These are phyloP conservation scores for Caenorhabditis macrosperma DNA, from an alignment of 2,888 invertebrate genomes.

Conservation along the genomic window DNA sequence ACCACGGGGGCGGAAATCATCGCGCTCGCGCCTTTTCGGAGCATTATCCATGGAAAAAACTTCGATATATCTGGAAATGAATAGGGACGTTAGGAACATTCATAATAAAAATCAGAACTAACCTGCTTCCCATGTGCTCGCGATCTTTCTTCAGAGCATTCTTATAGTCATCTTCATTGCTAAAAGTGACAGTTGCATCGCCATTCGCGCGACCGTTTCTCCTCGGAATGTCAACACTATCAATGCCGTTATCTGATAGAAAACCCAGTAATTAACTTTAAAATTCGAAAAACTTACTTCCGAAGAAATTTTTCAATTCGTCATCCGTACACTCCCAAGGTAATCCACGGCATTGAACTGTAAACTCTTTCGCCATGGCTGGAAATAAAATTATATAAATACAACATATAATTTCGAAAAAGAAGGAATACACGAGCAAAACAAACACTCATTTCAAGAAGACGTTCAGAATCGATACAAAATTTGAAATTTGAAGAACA, in stretches of 20 bases:
- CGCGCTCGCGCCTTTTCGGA: slow-evolving; percentile 38
- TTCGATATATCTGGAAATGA: slow-evolving; percentile 61
- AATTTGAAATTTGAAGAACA: background rate
- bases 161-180: slow-evolving; percentile 55
- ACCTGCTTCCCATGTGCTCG: slow-evolving; percentile 57
- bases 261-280: background rate
- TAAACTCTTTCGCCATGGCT: slow-evolving; percentile 32
- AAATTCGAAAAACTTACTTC: slow-evolving; percentile 34
- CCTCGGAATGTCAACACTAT: slow-evolving; percentile 54
- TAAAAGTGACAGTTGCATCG: slow-evolving; percentile 58
- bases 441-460: background rate
- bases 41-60: slow-evolving; percentile 53
- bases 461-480: background rate
- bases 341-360: slow-evolving; percentile 59
- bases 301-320: slow-evolving; percentile 61
- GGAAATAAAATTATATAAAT: background rate
- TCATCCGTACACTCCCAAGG: slow-evolving; percentile 61
- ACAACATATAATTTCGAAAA: slow-evolving; percentile 1
- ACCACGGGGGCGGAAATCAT: slow-evolving; percentile 29
- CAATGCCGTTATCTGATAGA: slow-evolving; percentile 57
- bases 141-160: slow-evolving; percentile 64
- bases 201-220: slow-evolving; percentile 61
- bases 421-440: background rate
- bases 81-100: background rate
- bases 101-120: background rate